These are phyloP conservation scores for Drosophila phalerata DNA, from an alignment of 2,888 invertebrate species.

Conservation along the genomic window DNA sequence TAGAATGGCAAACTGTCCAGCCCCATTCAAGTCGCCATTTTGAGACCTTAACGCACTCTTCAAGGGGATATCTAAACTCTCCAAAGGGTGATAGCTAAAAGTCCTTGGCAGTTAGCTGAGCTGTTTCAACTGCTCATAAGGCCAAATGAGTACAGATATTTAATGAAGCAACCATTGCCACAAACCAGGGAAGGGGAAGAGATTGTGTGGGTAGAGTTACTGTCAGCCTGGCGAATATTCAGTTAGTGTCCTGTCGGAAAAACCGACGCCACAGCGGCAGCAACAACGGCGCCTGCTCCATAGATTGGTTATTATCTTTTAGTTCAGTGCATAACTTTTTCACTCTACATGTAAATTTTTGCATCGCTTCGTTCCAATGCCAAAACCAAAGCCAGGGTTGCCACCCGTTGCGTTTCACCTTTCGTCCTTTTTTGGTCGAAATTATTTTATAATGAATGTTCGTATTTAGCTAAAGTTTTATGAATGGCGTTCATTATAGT, in stretches of 20 bases:
- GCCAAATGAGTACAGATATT: conserved; percentile 57
- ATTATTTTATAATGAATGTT: conserved; percentile 81
- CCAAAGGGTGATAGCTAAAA: conserved; percentile 2
- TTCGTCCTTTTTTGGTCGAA: conserved; percentile 50
- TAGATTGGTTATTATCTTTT: conserved; percentile 78
- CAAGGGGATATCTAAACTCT: not conserved
- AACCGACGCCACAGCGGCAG: conserved; percentile 21
- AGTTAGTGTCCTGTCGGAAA: conserved; percentile 27
- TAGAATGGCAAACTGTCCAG: conserved; percentile 14
- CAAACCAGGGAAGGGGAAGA: conserved; percentile 15
- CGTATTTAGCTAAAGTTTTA: conserved; percentile 80
- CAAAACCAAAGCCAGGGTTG: conserved; percentile 25
- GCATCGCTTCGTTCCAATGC: conserved; percentile 12
- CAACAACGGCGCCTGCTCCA: conserved; percentile 34
- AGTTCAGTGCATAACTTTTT: conserved; percentile 74
- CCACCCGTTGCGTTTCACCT: conserved; percentile 40
- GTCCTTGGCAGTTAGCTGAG: conserved; percentile 1
- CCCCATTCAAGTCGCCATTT: conserved; percentile 29
- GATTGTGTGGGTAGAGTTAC: conserved; percentile 3
- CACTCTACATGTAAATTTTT: conserved; percentile 76
- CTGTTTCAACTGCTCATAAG: conserved; percentile 4
- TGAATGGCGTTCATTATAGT: conserved; percentile 79
- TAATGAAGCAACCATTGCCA: conserved; percentile 67
- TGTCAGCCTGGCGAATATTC: conserved; percentile 21
- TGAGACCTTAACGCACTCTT: conserved; percentile 9